Evolutionary conservation across 2,797 vertebrate species (phyloP).

Genomic region (Euthynnus affinis): DNA sequence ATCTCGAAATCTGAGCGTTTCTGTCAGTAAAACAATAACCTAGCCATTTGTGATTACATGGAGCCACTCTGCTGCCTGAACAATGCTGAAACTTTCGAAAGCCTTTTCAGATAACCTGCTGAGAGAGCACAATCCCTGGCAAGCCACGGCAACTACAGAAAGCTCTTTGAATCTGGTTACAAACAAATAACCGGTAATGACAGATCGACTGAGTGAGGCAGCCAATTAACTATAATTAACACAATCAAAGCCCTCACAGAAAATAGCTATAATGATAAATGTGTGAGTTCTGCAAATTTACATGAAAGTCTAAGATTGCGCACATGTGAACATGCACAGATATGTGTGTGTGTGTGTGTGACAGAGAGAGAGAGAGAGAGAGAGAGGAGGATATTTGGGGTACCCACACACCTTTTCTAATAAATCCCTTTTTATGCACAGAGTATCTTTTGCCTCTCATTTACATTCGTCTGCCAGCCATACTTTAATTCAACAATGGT

Average conservation of each 20-base stretch:
- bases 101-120: conserved; percentile 69
- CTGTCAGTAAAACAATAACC: conserved; percentile 85
- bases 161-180: conserved; percentile 69
- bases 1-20: conserved; percentile 79
- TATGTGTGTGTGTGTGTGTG: conserved; percentile 21
- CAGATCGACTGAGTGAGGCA: conserved; percentile 65
- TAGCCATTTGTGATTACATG: conserved; percentile 80
- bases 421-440: conserved; percentile 57
- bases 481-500: conserved; percentile 76
- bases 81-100: conserved; percentile 69
- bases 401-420: conserved; percentile 43
- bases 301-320: conserved; percentile 62
- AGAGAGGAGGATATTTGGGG: neutral
- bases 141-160: conserved; percentile 62
- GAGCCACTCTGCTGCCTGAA: conserved; percentile 68
- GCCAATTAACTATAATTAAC: conserved; percentile 81
- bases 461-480: conserved; percentile 66
- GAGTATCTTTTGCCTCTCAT: conserved; percentile 59
- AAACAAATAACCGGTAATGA: conserved; percentile 80
- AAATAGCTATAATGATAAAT: conserved; percentile 75
- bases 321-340: conserved; percentile 31
- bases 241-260: conserved; percentile 78
- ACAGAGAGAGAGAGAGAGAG: neutral
- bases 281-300: conserved; percentile 63
- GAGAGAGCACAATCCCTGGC: conserved; percentile 67